Percentiles rank a stretch among this genome's conserved stretches.
Evolutionary conservation across 2,888 invertebrate species (phyloP).

Genomic region (Drosophila colorata): DNA sequence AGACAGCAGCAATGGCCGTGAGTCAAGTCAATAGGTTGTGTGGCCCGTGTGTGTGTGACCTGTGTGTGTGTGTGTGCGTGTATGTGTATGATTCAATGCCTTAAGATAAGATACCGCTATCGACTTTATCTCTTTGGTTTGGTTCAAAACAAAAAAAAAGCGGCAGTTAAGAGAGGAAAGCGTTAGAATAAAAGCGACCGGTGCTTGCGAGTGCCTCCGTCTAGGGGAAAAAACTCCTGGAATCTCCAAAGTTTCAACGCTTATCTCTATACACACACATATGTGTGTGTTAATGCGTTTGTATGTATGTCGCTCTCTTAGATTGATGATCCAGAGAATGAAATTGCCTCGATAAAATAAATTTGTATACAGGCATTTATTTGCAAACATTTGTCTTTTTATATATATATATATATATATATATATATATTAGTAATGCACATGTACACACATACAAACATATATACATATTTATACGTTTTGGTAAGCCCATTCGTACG

Average conservation of each 20-base stretch:
- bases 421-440: constrained; percentile 9
- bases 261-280: constrained; percentile 28
- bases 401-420: constrained; percentile 25
- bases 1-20: constrained; percentile 15
- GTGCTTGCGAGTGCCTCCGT: background rate
- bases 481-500: constrained; percentile 21
- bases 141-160: constrained; percentile 24
- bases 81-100: constrained; percentile 61
- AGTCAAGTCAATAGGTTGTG: constrained; percentile 29
- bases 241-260: constrained; percentile 13
- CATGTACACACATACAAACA: constrained; percentile 14
- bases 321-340: constrained; percentile 23
- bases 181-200: constrained; percentile 8
- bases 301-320: constrained; percentile 25
- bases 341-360: constrained; percentile 23
- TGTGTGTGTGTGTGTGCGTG: constrained; percentile 11
- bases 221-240: background rate
- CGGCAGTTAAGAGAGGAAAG: constrained; percentile 46
- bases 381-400: constrained; percentile 30
- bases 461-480: constrained; percentile 2
- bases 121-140: constrained; percentile 62
- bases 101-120: constrained; percentile 71
- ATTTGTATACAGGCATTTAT: constrained; percentile 27
- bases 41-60: constrained; percentile 5
- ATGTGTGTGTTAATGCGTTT: background rate